A percentile compares a stretch with the other conserved stretches of the same genome.
Evolutionary conservation across 1,140 invertebrate species (phyloP).

Genomic region (Bombus confusus): DNA sequence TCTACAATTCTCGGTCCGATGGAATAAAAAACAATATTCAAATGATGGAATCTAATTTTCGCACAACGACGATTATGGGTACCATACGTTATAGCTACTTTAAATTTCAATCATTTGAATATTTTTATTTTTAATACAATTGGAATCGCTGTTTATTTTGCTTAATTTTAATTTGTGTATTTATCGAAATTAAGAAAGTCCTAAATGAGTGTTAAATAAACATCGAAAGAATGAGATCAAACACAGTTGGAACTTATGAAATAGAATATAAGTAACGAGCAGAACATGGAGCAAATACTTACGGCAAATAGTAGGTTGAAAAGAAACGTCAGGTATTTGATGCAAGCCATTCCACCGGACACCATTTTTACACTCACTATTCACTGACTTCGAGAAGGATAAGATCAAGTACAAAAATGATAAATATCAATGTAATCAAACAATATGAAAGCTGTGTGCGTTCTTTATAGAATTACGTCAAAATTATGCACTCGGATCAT

Average conservation of each 20-base stretch:
- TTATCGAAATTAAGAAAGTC: too few species aligned
- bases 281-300: constrained; percentile 79
- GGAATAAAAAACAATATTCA: too few species aligned
- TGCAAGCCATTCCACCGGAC: constrained; percentile 89
- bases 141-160: not conserved
- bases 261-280: not conserved
- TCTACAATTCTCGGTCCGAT: too few species aligned
- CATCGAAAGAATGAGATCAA: not conserved
- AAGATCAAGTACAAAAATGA: not conserved
- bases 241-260: not conserved
- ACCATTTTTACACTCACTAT: constrained; percentile 82
- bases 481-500: constrained; percentile 3
- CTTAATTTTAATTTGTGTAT: not conserved
- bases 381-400: constrained; percentile 21
- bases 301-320: constrained; percentile 94
- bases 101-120: not conserved
- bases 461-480: constrained; percentile 28
- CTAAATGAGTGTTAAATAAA: not conserved
- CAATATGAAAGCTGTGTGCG: not conserved
- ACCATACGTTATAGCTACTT: not conserved
- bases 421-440: not conserved
- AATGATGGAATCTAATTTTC: not conserved
- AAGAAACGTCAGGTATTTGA: constrained; percentile 92
- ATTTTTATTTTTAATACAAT: not conserved
- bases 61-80: not conserved